Conservation (phyloP, 2,888 invertebrate genomes). For the Lasioglossum leucozonium region DNA sequence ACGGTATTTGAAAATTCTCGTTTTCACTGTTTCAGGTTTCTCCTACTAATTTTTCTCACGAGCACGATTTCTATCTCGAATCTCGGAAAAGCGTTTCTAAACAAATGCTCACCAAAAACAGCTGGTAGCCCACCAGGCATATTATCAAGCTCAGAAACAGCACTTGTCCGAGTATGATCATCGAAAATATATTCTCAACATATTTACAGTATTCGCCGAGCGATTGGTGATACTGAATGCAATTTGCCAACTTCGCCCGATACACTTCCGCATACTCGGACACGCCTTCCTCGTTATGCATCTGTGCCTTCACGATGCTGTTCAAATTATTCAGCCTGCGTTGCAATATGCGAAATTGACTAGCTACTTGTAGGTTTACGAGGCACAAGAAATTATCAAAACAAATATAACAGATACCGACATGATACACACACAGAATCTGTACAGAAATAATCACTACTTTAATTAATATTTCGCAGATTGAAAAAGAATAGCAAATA, state of each 20-base stretch:
- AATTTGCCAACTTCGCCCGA: constrained; percentile 48
- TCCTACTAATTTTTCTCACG: background rate
- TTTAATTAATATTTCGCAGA: background rate
- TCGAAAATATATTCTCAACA: constrained; percentile 66
- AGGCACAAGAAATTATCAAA: constrained; percentile 71
- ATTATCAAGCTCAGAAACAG: constrained; percentile 55
- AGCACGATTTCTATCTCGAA: too few relatives aligned
- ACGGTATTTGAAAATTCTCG: background rate
- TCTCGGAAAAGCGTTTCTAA: background rate
- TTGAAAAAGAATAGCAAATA: constrained; percentile 11
- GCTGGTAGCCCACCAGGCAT: constrained; percentile 59
- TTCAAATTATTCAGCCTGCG: constrained; percentile 54
- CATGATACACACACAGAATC: constrained; percentile 48
- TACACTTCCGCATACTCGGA: background rate
- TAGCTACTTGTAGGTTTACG: constrained; percentile 63
- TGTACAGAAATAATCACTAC: background rate
- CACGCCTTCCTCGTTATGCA: background rate
- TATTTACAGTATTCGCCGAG: constrained; percentile 60
- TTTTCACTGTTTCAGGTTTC: too few relatives aligned
- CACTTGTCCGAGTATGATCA: constrained; percentile 66
- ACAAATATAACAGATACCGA: constrained; percentile 69
- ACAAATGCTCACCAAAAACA: constrained; percentile 57
- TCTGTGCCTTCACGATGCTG: background rate
- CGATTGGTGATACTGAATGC: constrained; percentile 61
- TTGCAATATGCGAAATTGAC: constrained; percentile 70